These are phyloP conservation scores for Bucco capensis DNA, from an alignment of 2,113 vertebrate species.

Conservation along the genomic window DNA sequence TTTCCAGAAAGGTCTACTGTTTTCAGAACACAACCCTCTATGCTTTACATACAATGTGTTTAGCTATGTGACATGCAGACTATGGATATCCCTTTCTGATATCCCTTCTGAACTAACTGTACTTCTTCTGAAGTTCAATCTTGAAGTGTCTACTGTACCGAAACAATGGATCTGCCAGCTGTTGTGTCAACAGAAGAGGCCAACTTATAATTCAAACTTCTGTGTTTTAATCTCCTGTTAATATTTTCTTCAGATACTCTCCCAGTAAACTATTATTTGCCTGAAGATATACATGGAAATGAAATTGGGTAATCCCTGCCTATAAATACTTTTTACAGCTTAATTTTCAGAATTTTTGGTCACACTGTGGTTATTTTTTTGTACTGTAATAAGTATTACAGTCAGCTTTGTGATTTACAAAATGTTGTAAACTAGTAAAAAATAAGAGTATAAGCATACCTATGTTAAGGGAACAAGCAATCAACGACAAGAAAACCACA, in stretches of 20 bases:
- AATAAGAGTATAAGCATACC: neutral
- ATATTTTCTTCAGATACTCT: neutral
- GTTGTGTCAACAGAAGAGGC: neutral
- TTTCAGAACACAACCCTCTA: neutral
- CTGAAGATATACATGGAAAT: neutral
- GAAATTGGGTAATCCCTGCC: neutral
- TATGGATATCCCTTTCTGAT: neutral
- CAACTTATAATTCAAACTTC: neutral
- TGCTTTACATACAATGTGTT: neutral
- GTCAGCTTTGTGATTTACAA: neutral
- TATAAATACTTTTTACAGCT: neutral
- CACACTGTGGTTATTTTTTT: neutral
- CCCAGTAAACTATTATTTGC: neutral
- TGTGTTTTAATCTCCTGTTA: neutral
- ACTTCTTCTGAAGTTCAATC: neutral
- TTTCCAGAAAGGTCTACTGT: neutral
- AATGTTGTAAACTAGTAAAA: neutral
- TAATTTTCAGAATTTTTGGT: neutral
- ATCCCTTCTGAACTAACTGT: neutral
- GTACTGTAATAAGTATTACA: neutral
- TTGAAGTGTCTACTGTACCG: neutral
- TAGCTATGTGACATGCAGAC: neutral
- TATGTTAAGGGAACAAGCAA: neutral
- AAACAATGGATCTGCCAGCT: neutral
- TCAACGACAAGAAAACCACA: neutral